A percentile compares a stretch with the other conserved stretches of the same genome.
phyloP scores from a whole-genome alignment of 1,140 invertebrate species.

The Trinorchestia longiramus region DNA sequence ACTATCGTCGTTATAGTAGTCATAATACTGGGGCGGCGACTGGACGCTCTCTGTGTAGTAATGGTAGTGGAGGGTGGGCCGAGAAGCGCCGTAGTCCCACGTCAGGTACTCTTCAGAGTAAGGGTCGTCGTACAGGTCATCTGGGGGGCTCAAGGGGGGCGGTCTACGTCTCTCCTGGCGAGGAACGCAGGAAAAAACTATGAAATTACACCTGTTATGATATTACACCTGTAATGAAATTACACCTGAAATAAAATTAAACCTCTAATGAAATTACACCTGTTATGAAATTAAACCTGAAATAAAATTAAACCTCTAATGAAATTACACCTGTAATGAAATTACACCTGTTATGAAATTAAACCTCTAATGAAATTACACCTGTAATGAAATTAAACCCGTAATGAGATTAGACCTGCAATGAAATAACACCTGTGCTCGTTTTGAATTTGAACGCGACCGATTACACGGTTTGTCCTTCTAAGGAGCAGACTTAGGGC shows the following conservation, averaged over 20 bases:
- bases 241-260: too few species aligned
- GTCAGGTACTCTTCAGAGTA: constrained; percentile 1
- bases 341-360: too few species aligned
- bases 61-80: constrained; percentile 20
- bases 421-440: too few species aligned
- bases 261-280: too few species aligned
- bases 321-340: not conserved
- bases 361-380: too few species aligned
- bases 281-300: not conserved
- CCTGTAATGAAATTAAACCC: not conserved
- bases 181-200: not conserved
- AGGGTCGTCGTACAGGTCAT: constrained; percentile 15
- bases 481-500: too few species aligned
- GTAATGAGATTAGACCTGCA: too few species aligned
- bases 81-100: not conserved
- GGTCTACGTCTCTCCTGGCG: not conserved
- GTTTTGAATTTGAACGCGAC: too few species aligned
- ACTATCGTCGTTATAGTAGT: constrained; percentile 44
- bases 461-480: too few species aligned
- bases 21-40: constrained; percentile 25
- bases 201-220: not conserved
- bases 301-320: too few species aligned
- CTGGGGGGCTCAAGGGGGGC: not conserved
- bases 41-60: constrained; percentile 31
- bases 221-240: not conserved